Evolutionary conservation across 2,113 vertebrate species (phyloP).

Genomic region (Oryzias curvinotus): DNA sequence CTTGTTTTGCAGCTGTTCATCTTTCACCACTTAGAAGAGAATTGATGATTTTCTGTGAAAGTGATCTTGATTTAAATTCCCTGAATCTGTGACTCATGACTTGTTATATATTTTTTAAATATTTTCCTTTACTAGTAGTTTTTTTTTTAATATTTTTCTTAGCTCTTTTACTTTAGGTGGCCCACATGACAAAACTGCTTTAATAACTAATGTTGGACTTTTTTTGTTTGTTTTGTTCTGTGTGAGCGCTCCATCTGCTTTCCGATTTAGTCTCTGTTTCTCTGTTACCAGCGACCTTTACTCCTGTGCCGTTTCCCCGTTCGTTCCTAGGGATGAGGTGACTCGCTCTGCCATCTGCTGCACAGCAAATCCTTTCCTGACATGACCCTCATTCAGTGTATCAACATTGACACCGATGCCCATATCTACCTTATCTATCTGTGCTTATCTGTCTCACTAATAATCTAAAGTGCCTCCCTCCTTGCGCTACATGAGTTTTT

Average conservation of each 20-base stretch:
- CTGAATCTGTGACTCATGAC: no score
- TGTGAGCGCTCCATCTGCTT: background rate
- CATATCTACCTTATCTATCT: constrained; percentile 22
- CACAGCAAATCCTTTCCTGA: constrained; percentile 53
- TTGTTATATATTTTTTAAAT: no score
- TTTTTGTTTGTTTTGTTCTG: background rate
- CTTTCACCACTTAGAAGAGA: no score
- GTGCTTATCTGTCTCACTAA: constrained; percentile 11
- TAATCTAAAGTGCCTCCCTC: constrained; percentile 5
- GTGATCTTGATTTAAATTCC: no score
- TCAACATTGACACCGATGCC: constrained; percentile 40
- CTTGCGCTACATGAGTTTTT: constrained; percentile 1
- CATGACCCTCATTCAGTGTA: constrained; percentile 65
- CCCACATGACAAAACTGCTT: background rate
- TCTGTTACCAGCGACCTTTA: constrained; percentile 7
- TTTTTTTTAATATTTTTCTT: no score
- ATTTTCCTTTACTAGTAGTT: no score
- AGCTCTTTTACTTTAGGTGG: no score
- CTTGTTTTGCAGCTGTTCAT: no score
- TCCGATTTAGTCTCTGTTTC: constrained; percentile 4
- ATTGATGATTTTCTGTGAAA: no score
- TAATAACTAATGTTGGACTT: constrained; percentile 6
- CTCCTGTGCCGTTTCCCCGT: constrained; percentile 16
- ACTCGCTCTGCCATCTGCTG: constrained; percentile 68
- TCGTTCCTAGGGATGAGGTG: constrained; percentile 44